Evolutionary conservation across 2,797 vertebrate species (phyloP).

Genomic region (Apodemus agrarius): DNA sequence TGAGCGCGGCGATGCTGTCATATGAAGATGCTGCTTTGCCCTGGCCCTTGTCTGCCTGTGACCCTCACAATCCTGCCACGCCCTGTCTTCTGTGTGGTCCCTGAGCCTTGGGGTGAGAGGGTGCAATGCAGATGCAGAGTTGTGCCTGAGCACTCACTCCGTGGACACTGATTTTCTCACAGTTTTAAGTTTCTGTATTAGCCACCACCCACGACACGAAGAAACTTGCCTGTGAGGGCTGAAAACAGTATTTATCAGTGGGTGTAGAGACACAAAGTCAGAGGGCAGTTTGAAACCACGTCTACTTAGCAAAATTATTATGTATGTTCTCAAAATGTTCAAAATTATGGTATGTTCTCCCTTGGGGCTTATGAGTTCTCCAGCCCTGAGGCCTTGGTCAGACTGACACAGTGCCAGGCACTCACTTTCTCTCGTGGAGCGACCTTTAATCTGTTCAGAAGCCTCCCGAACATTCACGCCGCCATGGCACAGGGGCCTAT

Average conservation of each 20-base stretch:
- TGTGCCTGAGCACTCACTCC: not conserved
- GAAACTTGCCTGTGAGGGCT: not conserved
- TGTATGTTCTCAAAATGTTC: too few relatives aligned
- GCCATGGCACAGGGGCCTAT: too few relatives aligned
- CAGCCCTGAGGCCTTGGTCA: too few relatives aligned
- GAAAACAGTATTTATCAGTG: not conserved
- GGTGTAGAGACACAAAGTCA: not conserved
- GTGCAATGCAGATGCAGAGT: not conserved
- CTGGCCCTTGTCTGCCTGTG: too few relatives aligned
- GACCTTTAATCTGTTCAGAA: not conserved
- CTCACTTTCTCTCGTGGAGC: not conserved
- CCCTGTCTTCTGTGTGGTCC: too few relatives aligned
- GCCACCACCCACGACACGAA: too few relatives aligned
- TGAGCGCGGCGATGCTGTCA: rapidly evolving
- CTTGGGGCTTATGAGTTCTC: not conserved
- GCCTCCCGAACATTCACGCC: not conserved
- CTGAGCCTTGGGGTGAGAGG: not conserved
- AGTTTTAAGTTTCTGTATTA: not conserved
- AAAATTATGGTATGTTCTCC: not conserved
- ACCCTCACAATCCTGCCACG: not conserved
- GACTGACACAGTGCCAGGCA: not conserved
- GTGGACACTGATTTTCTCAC: not conserved
- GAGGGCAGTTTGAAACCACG: not conserved
- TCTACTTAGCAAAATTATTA: too few relatives aligned
- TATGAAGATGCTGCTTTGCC: too few relatives aligned